Base-by-base conservation (phyloP, 35 echinoderm and acorn worm species). In the Apostichopus californicus region DNA sequence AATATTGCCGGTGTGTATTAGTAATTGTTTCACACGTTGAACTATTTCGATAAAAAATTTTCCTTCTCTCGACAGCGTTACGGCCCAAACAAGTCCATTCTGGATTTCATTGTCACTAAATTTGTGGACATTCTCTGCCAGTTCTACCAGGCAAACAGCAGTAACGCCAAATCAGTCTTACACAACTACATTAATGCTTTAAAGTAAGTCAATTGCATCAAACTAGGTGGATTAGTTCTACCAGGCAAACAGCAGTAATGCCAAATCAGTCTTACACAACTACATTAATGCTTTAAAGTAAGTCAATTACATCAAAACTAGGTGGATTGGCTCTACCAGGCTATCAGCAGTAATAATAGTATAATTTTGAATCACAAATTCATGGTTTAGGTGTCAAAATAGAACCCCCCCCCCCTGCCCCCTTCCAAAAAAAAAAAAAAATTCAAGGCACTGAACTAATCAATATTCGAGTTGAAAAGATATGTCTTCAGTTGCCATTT, bases 41-140 rank as follows among this genome's bases (percentile, higher is more conserved):
- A 46, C 34, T 46, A 46, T 46, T 46, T 46, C 3, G 34, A 4
- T 46, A 46, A 46, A 2, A 2, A 3, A 3, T 3, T 46, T 46
- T 46, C 34, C 78, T 61, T 92, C 57, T 55, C n/a, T 85, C 46
- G 87, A 18, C 81, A 98, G 96, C 92, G 87, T 85, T 95, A 95
- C 90, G 94, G 94, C 17, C 21, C 57, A n/a, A 73, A 75, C 56
- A 97, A 95, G 79, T 82, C 91, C 63, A 63, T 70, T 21, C 28
- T 98, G 9, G 94, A 94, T 66, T 55, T 77, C 20, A 72, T 95
- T 8, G 79, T 95, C 15, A 94, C 78, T 9, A 91, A 92, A 23
- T 92, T 98, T 79, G 78, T 98, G 22, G 90, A 92, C 17, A 58
- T 98, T 55, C 87, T 98, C 9, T 94, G 93, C 53, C 83, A 93